phyloP scores from a whole-genome alignment of 2,888 invertebrate species.

The Cryptosula pallasiana region DNA sequence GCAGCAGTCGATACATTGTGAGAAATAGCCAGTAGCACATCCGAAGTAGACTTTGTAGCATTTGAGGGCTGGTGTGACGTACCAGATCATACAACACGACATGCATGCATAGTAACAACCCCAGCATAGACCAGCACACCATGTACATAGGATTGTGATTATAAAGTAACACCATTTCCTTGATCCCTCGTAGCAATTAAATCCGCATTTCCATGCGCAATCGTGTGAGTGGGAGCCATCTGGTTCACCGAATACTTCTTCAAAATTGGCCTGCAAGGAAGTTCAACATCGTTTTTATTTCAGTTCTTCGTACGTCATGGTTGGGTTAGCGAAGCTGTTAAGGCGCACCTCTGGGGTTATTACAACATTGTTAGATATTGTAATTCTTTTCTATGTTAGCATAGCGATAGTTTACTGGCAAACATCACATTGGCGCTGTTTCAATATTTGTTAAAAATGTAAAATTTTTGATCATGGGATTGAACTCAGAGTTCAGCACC shows the following conservation, averaged over 20 bases:
- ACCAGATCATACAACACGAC: slow-evolving; percentile 65
- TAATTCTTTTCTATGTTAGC: too few species aligned
- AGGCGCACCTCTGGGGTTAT: too few species aligned
- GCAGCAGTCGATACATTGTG: slow-evolving; percentile 61
- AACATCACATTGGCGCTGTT: too few species aligned
- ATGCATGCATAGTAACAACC: slow-evolving; percentile 53
- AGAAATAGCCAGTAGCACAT: slow-evolving; percentile 60
- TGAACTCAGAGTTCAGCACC: too few species aligned
- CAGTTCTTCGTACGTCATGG: too few species aligned
- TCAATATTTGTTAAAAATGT: too few species aligned
- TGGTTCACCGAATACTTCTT: slow-evolving; percentile 35
- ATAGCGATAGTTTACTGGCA: too few species aligned
- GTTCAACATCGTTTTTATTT: too few species aligned
- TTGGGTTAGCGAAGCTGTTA: too few species aligned
- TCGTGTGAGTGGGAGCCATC: slow-evolving; percentile 54
- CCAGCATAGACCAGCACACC: slow-evolving; percentile 63
- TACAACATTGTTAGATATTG: too few species aligned
- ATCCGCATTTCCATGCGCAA: slow-evolving; percentile 66
- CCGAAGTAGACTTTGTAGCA: slow-evolving; percentile 65
- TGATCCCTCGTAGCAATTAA: slow-evolving; percentile 63
- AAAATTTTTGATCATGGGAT: too few species aligned
- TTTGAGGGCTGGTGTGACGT: slow-evolving; percentile 63
- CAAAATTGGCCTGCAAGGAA: slow-evolving; percentile 55
- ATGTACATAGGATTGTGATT: slow-evolving; percentile 64
- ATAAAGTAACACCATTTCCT: slow-evolving; percentile 66